Base-by-base conservation (phyloP, 2,797 vertebrate species). In the Urosaurus nigricauda region DNA sequence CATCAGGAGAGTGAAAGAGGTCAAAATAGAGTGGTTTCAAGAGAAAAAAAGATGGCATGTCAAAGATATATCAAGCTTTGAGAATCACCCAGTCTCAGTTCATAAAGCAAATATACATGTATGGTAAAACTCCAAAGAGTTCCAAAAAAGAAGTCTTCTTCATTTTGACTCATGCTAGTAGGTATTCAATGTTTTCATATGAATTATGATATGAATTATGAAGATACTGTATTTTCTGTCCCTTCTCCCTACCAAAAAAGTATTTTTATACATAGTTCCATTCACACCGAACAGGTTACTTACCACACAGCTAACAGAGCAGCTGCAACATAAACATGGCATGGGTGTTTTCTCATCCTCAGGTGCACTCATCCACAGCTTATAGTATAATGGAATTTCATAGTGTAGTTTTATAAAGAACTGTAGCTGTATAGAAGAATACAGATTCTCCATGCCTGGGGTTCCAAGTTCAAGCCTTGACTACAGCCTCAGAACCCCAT, bases 91-190 rank as follows among this genome's bases (percentile, higher is more conserved):
- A 8, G 2, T 26, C 11, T 65, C 68, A 37, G 56, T 29, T 0
- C 11, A 0, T 84, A 26, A 88, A 56, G n/a, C 40, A 65, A 89
- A 80, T 89, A 58, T 70, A 70, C 4, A 70, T 14, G 1, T 16
- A 58, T 9, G 24, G 40, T 37, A 65, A 32, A 92, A 93, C 47
- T n/a, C 35, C 70, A 80, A 91, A 43, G 84, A 35, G 87, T 90
- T 90, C 5, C 84, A 17, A 73, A 70, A 85, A 89, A 35, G 78
- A 81, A 51, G 53, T 86, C 92, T 81, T 75, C 79, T 65, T 37
- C 47, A 13, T 9, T 68, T 4, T 53, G 21, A 56, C 43, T 37
- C 21, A 9, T 79, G 21, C 47, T 70, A 87, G 70, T 65, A 24
- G 24, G 12, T 60, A 53, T 35, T 32, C 3, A 51, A 77, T 77